Evolutionary conservation across 2,113 vertebrate genomes (phyloP), one percentile per base, ranked within the genome.

Genomic region (Patagioenas fasciata): DNA sequence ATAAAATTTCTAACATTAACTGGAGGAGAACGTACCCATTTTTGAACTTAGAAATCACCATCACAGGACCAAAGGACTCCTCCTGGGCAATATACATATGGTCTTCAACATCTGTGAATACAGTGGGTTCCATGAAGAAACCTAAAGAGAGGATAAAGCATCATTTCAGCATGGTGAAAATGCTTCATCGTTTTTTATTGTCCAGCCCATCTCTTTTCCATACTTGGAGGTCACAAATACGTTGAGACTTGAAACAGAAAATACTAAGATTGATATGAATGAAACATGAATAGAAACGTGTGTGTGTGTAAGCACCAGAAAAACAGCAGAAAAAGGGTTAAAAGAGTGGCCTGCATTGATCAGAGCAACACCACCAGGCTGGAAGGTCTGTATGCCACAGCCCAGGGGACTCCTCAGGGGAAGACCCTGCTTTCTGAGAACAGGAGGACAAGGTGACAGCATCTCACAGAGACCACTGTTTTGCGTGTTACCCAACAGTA

Each of bases 21-120:
- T 6, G 42, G 10, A 87, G 4, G 44, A 74, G 40, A 89, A 97
- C 98, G 29, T 98, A 99, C 99, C 99, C 99, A 4, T 99, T 97
- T 97, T 97, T 98, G 96, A 99, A 99, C 91, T 99, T 99, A 93
- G 99, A 99, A 93, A 99, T 99, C 84, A 99, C 98, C 99, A 99
- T 99, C 80, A 99, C 97, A 4, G 99, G 99, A 26, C 99, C 99
- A 48, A 99, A 99, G 29, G 99, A 99, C 60, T 99, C 98, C 91
- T 99, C 98, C 85, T 97, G 95, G 80, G 98, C 98, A 69, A 98
- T 96, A 71, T 97, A 98, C 98, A 98, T 98, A 72, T 98, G 97
- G 85, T 98, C 98, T 93, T 98, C 98, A 89, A 98, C 98, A 28
- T 98, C 95, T n/a, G 98, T 98, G 93, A 98, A 98, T 50, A 98